These are phyloP conservation scores for Brienomyrus brachyistius DNA, from an alignment of 2,113 vertebrate species.

Conservation along the genomic window DNA sequence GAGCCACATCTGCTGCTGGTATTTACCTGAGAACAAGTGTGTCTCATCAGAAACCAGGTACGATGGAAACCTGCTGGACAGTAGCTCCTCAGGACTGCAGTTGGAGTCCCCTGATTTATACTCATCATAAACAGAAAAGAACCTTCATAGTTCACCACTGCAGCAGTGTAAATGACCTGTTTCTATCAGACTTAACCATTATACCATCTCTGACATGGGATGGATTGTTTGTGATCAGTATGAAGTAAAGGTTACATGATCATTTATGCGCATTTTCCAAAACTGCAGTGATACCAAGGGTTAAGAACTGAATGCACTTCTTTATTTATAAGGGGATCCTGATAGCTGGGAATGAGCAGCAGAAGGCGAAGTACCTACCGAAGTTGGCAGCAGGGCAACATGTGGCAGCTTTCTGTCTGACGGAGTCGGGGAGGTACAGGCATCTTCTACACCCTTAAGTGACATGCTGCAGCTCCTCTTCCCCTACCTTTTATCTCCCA, in stretches of 20 bases:
- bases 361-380: constrained; percentile 88
- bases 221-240: not conserved
- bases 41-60: not conserved
- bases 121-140: not conserved
- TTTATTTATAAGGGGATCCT: constrained; percentile 75
- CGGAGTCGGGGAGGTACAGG: constrained; percentile 84
- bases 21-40: not conserved
- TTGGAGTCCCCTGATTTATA: not conserved
- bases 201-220: not conserved
- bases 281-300: not conserved
- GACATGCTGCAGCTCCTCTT: not conserved
- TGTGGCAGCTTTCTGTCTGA: constrained; percentile 90
- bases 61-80: not conserved
- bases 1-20: not conserved
- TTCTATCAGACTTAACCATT: not conserved
- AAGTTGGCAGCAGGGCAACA: constrained; percentile 82
- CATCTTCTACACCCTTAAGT: not conserved
- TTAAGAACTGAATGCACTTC: not conserved
- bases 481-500: not conserved
- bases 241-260: not conserved
- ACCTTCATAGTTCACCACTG: not conserved
- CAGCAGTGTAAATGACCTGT: not conserved
- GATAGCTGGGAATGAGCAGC: constrained; percentile 81
- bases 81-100: not conserved
- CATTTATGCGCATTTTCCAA: not conserved